Conservation (phyloP, 2,797 vertebrate genomes). For the Graptemys geographica region DNA sequence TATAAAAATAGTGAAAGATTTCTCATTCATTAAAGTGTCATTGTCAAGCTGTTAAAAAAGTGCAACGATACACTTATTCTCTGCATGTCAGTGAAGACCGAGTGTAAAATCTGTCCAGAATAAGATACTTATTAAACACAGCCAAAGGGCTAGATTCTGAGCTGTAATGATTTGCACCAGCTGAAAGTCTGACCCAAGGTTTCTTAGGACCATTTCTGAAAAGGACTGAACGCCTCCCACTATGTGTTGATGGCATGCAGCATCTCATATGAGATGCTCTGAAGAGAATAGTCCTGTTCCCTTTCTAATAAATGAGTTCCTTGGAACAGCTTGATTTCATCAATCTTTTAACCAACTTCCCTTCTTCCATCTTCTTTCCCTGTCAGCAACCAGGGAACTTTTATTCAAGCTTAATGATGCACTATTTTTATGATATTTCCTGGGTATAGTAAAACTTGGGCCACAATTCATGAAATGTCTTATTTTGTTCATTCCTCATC, state of each 20-base stretch:
- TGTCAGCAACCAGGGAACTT: background rate
- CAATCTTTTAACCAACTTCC: background rate
- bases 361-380: background rate
- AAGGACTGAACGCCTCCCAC: background rate
- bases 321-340: slow-evolving; percentile 20
- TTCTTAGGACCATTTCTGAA: background rate
- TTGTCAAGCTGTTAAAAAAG: slow-evolving; percentile 43
- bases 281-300: background rate
- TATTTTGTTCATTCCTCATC: background rate
- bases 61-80: slow-evolving; percentile 32
- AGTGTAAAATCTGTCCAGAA: slow-evolving; percentile 22
- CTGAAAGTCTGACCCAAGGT: background rate
- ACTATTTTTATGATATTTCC: background rate
- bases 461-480: background rate
- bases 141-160: background rate
- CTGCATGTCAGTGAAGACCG: slow-evolving; percentile 27
- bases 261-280: background rate
- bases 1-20: slow-evolving; percentile 64
- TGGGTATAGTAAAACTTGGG: background rate
- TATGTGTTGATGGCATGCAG: background rate
- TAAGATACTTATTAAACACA: slow-evolving; percentile 3
- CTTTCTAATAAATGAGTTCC: slow-evolving; percentile 29
- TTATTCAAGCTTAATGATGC: background rate
- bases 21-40: slow-evolving; percentile 61
- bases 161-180: background rate